Evolutionary conservation across 64 coral and sea anemone species (phyloP), one percentile per base, ranked within the genome.

Genomic region (Porites lutea): DNA sequence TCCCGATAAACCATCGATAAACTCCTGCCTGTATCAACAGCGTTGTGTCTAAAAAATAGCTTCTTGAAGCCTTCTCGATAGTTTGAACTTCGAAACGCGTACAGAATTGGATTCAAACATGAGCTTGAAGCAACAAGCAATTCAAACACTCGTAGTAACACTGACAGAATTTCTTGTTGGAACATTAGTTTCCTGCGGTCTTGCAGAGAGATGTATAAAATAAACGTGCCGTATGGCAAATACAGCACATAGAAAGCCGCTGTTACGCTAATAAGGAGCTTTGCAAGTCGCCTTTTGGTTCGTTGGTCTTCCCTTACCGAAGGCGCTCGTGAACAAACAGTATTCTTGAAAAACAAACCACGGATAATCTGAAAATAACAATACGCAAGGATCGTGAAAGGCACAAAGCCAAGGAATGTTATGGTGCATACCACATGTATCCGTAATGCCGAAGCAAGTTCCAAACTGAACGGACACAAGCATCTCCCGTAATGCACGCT

Each of bases 21-120:
- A 57, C 12, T 57, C 54, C 54, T 66, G 64, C 45, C 16, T 11
- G 72, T 5, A 45, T 64, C 55, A 3, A 82, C 14, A 16, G 79
- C 59, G 48, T 60, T 82, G 79, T 16, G 79, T 45, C 48, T 65
- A 8, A 60, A 14, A 65, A 82, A 82, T n/a, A 65, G 11, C 23
- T 79, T 82, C 46, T 89, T 94, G 20, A 94, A 94, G 20, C 92
- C 92, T 19, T 82, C 65, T 71, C 92, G 50, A 21, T 94, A 94
- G 65, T 94, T 94, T 27, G 92, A 94, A 47, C 86, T 94, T 1
- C 88, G 92, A 64, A 82, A 94, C 15, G 74, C 92, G 48, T 94
- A 94, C 43, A 94, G 53, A 74, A 94, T 52, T 16, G 92, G 92
- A 70, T 94, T 94, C 20, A 94, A 51, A 52, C 86, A 74, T 23